A percentile compares a stretch with the other conserved stretches of the same genome.
phyloP scores from a whole-genome alignment of 2,797 vertebrate species.

The Hippopotamyrus pictus region DNA sequence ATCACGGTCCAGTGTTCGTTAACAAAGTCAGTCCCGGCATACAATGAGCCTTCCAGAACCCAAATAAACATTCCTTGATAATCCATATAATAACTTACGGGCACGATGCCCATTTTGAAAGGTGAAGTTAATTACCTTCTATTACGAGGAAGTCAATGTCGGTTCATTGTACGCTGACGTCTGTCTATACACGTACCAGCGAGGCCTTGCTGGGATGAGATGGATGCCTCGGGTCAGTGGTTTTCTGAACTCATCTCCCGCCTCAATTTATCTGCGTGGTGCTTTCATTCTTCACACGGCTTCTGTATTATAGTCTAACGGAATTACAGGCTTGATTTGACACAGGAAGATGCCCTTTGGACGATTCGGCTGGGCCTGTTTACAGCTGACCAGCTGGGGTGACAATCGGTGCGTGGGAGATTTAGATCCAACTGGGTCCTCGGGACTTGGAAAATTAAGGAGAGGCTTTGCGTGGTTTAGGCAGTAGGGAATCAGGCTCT shows the following conservation, averaged over 20 bases:
- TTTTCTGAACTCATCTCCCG: conserved; percentile 11
- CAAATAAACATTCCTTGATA: conserved; percentile 39
- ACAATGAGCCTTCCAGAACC: conserved; percentile 24
- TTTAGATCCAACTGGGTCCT: background rate
- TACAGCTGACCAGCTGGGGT: conserved; percentile 15
- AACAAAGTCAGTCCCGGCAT: background rate
- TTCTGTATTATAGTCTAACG: conserved; percentile 25
- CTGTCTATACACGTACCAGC: conserved; percentile 7
- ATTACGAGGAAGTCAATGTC: conserved; percentile 36
- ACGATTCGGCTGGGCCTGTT: background rate
- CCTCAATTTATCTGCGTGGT: conserved; percentile 12
- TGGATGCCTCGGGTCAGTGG: background rate
- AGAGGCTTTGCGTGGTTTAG: background rate
- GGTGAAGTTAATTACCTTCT: conserved; percentile 30
- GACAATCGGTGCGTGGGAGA: conserved; percentile 16
- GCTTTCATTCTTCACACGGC: conserved; percentile 4
- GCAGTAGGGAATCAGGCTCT: background rate
- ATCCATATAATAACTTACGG: conserved; percentile 36
- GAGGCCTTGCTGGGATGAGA: conserved; percentile 23
- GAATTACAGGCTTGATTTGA: conserved; percentile 16
- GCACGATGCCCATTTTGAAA: conserved; percentile 27
- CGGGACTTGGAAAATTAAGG: background rate
- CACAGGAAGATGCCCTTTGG: conserved; percentile 14
- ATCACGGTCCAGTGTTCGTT: background rate
- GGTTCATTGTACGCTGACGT: conserved; percentile 33